phyloP scores from a whole-genome alignment of 1,140 invertebrate species.

The Anadara kagoshimensis region DNA sequence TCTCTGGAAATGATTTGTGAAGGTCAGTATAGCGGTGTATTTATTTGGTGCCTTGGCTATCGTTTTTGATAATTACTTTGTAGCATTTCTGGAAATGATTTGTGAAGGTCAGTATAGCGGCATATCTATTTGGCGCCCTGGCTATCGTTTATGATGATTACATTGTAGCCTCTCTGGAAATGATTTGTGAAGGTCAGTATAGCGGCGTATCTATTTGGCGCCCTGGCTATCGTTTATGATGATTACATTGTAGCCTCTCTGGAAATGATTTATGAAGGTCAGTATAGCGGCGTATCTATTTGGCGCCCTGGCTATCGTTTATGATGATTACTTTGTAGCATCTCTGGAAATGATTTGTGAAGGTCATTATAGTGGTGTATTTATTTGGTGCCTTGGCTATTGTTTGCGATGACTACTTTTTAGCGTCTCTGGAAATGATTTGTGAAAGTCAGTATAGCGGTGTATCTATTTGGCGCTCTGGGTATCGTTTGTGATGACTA shows the following conservation, averaged over 20 bases:
- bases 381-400: slow-evolving; percentile 72
- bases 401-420: slow-evolving; percentile 73
- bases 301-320: slow-evolving; percentile 68
- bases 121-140: slow-evolving; percentile 74
- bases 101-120: slow-evolving; percentile 69
- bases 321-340: slow-evolving; percentile 72
- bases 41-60: slow-evolving; percentile 73
- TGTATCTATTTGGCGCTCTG: slow-evolving; percentile 74
- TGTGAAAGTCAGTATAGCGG: slow-evolving; percentile 68
- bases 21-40: slow-evolving; percentile 73
- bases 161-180: slow-evolving; percentile 69
- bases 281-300: slow-evolving; percentile 74
- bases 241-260: slow-evolving; percentile 72
- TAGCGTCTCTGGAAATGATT: slow-evolving; percentile 66
- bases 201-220: slow-evolving; percentile 74
- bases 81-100: slow-evolving; percentile 65
- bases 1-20: slow-evolving; percentile 67
- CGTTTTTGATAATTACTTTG: slow-evolving; percentile 73
- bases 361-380: slow-evolving; percentile 72
- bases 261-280: slow-evolving; percentile 66
- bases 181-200: slow-evolving; percentile 69
- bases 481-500: slow-evolving; percentile 73
- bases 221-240: slow-evolving; percentile 71
- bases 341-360: slow-evolving; percentile 66
- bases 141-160: slow-evolving; percentile 73